Percentiles rank a stretch among this genome's conserved stretches.
phyloP scores from a whole-genome alignment of 2,888 invertebrate species.

The Epistrophe eligans region DNA sequence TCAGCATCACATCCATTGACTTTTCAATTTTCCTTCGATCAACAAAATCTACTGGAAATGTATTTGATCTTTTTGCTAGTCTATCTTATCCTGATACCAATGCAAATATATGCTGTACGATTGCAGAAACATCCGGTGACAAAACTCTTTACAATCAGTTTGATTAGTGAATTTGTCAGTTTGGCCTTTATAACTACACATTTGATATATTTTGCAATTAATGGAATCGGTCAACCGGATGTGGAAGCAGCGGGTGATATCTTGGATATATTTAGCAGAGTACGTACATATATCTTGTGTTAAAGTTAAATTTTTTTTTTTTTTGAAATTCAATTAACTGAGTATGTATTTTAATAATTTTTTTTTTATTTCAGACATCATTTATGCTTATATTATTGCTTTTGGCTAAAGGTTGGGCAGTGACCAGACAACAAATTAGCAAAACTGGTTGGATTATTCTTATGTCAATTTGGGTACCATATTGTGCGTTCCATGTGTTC shows the following conservation, averaged over 20 bases:
- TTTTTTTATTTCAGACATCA: slow-evolving; percentile 88
- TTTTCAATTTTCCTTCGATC: slow-evolving; percentile 98
- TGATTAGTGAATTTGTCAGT: slow-evolving; percentile 93
- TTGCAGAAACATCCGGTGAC: slow-evolving; percentile 96
- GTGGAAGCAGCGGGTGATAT: slow-evolving; percentile 95
- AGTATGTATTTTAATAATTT: background rate
- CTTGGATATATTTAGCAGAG: slow-evolving; percentile 95
- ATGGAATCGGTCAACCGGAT: slow-evolving; percentile 94
- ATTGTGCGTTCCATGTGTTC: slow-evolving; percentile 95
- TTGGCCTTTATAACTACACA: slow-evolving; percentile 94
- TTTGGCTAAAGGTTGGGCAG: slow-evolving; percentile 98
- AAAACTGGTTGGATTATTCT: slow-evolving; percentile 88
- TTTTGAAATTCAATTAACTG: background rate
- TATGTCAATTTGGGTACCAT: slow-evolving; percentile 92
- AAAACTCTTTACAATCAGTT: slow-evolving; percentile 93
- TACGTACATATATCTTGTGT: slow-evolving; percentile 83
- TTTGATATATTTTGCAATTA: slow-evolving; percentile 94
- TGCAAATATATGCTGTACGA: slow-evolving; percentile 95
- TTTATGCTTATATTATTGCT: slow-evolving; percentile 96
- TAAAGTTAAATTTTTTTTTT: background rate
- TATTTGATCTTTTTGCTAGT: slow-evolving; percentile 94
- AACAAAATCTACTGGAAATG: slow-evolving; percentile 95
- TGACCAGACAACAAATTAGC: slow-evolving; percentile 94
- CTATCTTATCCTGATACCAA: slow-evolving; percentile 93
- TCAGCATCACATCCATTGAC: slow-evolving; percentile 93